A percentile compares a stretch with the other conserved stretches of the same genome.
phyloP scores from a whole-genome alignment of 23 tunicate genomes.

The Aplidium turbinatum region DNA sequence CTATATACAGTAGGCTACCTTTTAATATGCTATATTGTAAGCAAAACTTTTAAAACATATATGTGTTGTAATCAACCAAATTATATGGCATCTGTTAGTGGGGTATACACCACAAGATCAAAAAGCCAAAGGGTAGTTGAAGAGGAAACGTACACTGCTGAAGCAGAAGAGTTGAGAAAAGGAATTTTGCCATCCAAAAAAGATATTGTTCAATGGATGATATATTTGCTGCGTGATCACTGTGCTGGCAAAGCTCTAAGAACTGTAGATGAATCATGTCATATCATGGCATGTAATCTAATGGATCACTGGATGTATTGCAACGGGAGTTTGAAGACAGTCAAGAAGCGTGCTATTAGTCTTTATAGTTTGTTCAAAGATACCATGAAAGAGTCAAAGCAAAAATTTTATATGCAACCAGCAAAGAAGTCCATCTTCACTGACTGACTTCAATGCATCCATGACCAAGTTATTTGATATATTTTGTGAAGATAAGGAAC shows the following conservation, averaged over 20 bases:
- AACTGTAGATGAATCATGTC: neutral
- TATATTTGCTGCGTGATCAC: neutral
- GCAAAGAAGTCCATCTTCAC: neutral
- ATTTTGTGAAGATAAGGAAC: constrained; percentile 5
- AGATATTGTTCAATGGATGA: neutral
- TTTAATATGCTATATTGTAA: too few relatives aligned
- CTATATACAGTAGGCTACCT: too few relatives aligned
- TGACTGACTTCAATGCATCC: neutral
- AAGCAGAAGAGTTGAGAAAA: neutral
- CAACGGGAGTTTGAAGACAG: neutral
- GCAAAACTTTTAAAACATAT: too few relatives aligned
- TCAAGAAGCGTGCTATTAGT: neutral
- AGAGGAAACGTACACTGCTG: neutral
- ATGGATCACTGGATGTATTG: neutral
- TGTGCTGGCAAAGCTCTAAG: neutral
- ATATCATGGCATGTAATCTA: constrained; percentile 2
- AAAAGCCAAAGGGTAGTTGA: neutral
- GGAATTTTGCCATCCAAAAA: constrained; percentile 16
- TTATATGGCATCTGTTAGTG: too few relatives aligned
- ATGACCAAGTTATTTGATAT: constrained; percentile 3
- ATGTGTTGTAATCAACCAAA: too few relatives aligned
- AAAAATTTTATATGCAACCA: neutral
- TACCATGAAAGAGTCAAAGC: neutral
- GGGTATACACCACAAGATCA: too few relatives aligned
- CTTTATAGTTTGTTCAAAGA: neutral